Evolutionary conservation across 2,888 invertebrate genomes (phyloP).

Genomic region (Synergus japonicus): DNA sequence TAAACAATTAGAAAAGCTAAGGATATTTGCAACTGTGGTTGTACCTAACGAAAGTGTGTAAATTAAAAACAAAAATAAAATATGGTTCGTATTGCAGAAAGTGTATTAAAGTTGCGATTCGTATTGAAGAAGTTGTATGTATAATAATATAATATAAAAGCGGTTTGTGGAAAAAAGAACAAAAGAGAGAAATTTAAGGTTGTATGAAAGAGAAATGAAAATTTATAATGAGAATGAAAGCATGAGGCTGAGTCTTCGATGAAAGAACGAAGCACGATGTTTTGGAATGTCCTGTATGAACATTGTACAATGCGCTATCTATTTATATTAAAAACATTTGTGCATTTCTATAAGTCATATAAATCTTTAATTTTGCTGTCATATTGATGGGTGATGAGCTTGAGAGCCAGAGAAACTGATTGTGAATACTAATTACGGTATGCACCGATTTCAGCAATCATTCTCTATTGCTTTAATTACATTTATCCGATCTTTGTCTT

Average conservation of each 20-base stretch:
- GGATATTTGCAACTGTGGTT: constrained; percentile 9
- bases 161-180: constrained; percentile 3
- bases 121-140: constrained; percentile 22
- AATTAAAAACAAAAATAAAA: constrained; percentile 9
- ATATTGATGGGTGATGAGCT: not conserved
- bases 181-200: not conserved
- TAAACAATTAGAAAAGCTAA: constrained; percentile 21
- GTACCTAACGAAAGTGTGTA: constrained; percentile 31
- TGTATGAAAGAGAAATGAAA: not conserved
- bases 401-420: not conserved
- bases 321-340: constrained; percentile 55
- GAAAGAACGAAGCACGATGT: not conserved
- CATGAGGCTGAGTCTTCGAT: constrained; percentile 14
- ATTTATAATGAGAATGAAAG: constrained; percentile 29
- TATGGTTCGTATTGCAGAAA: constrained; percentile 1
- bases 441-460: not conserved
- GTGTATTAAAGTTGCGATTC: constrained; percentile 27
- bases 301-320: constrained; percentile 51
- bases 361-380: not conserved
- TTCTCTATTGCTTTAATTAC: constrained; percentile 1
- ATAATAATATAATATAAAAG: constrained; percentile 24
- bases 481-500: constrained; percentile 22
- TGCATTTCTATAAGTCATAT: constrained; percentile 42
- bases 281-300: constrained; percentile 53
- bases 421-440: not conserved